Conservation (phyloP, 2,113 vertebrate species). For the Mormyrus iriodes region DNA sequence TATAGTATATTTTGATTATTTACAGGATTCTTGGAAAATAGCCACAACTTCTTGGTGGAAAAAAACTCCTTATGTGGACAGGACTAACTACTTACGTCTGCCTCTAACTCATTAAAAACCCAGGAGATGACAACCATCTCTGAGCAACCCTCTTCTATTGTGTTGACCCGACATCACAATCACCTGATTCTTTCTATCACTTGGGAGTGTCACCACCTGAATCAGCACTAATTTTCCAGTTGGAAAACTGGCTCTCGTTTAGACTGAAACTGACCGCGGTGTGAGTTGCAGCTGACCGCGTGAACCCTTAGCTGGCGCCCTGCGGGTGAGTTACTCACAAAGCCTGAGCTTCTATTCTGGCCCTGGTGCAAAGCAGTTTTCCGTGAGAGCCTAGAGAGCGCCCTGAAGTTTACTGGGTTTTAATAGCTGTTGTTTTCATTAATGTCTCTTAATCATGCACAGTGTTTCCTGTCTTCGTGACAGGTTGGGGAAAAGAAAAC, state of each 20-base stretch:
- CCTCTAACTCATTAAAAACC: background rate
- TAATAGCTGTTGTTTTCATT: background rate
- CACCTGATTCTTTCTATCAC: background rate
- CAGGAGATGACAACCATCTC: background rate
- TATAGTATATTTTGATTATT: background rate
- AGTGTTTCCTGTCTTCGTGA: slow-evolving; percentile 1
- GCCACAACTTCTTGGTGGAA: background rate
- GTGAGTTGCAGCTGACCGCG: background rate
- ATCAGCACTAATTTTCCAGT: background rate
- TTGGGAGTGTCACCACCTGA: background rate
- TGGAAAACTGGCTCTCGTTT: background rate
- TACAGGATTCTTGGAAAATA: background rate
- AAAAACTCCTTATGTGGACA: background rate
- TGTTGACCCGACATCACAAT: background rate
- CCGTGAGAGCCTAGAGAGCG: background rate
- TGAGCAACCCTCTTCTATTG: background rate
- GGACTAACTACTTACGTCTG: background rate
- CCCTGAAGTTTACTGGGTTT: background rate
- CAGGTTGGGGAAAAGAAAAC: slow-evolving; percentile 4
- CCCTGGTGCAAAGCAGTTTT: background rate
- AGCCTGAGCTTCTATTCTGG: background rate
- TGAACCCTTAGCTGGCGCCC: background rate
- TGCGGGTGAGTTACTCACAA: background rate
- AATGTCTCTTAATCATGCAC: background rate
- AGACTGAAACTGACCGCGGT: background rate